Conservation (phyloP, 2,113 vertebrate species). For the Blennius ocellaris region DNA sequence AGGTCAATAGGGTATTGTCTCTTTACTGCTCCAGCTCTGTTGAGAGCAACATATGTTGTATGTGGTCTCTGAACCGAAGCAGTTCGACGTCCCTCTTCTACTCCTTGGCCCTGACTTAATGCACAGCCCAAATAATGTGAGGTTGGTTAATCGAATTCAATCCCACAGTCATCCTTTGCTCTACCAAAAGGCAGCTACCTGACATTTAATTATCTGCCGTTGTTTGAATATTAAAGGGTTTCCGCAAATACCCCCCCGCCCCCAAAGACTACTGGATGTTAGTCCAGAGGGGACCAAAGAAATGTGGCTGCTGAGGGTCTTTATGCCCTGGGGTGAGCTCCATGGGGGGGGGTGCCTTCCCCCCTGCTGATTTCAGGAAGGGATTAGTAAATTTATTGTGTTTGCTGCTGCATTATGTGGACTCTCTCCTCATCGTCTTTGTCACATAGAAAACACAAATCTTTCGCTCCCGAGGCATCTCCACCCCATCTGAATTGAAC, state of each 20-base stretch:
- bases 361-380: conserved; percentile 66
- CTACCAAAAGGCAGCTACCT: conserved; percentile 25
- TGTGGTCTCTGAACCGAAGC: too few species aligned
- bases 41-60: too few species aligned
- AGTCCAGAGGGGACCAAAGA: conserved; percentile 23
- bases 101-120: background rate
- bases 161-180: background rate
- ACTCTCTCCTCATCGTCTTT: conserved; percentile 48
- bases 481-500: conserved; percentile 44
- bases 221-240: conserved; percentile 56
- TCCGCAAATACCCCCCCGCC: conserved; percentile 1
- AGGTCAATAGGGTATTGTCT: too few species aligned
- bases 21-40: too few species aligned
- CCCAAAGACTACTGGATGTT: conserved; percentile 9
- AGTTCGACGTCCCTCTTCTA: too few species aligned
- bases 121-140: background rate
- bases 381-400: conserved; percentile 71
- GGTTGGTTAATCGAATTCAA: conserved; percentile 21
- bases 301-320: conserved; percentile 46
- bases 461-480: conserved; percentile 32
- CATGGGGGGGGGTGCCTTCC: conserved; percentile 10
- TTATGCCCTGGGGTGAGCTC: conserved; percentile 45
- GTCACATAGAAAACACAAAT: conserved; percentile 29
- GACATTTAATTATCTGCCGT: conserved; percentile 45
- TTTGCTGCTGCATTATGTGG: conserved; percentile 64